Evolutionary conservation across 2,888 invertebrate genomes (phyloP), one percentile per base, ranked within the genome.

Genomic region (Lumbricus terrestris): DNA sequence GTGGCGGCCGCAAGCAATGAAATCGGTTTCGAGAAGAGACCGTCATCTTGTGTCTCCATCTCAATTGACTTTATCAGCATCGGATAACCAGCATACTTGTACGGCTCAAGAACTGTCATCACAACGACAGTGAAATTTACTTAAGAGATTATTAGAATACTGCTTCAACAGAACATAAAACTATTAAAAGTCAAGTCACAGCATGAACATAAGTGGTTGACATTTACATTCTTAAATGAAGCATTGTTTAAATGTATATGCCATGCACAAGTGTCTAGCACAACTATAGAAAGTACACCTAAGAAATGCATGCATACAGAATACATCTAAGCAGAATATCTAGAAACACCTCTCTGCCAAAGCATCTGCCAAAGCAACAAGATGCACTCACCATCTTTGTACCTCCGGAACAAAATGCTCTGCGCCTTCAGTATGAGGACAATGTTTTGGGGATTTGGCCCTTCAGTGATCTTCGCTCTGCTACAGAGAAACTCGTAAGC

Each of bases 1-100:
- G 93, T 93, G 8, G 99, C 98, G 34, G 98, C 98, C 0, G 97
- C 97, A 92, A 99, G 95, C 82, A 99, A 95, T 40, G 97, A 97
- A 3, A 95, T 94, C 90, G 94, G 96, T 95, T 97, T 97, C 6
- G 97, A 97, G 96, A 99, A 99, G 93, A 99, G 95, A 93, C 97
- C 96, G 91, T 98, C 98, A 94, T 99, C 99, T 90, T 97, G 97
- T 0, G 98, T 98, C 95, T 99, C 99, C 94, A 98, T 95, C 92
- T 97, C 96, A 92, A 99, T 98, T 5, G 99, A 99, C 95, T 98
- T 97, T 90, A 99, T 97, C 37, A 99, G 96, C 95, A 98, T 98
- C 0, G 98, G 98, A 96, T 99, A 99, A 23, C 99, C 99, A 91
- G 99, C 98, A 95, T 99, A 99, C 95, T 99, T 99, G 96, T 99